Evolutionary conservation across 2,888 invertebrate species (phyloP).

Genomic region (Bhutanitis thaidina): DNA sequence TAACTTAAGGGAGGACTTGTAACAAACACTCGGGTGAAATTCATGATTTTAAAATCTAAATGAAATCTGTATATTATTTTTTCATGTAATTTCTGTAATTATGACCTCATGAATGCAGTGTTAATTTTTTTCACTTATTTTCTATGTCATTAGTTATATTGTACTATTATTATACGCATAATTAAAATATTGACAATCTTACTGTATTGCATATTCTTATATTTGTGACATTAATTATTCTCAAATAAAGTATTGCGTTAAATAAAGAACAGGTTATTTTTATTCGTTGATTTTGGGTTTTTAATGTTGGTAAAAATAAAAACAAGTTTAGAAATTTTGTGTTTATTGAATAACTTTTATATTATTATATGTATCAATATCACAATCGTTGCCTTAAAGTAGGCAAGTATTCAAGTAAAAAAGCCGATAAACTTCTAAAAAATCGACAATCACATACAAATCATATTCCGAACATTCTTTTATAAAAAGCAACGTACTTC

Average conservation of each 20-base stretch:
- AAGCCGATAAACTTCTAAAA: conserved; percentile 65
- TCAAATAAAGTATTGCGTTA: conserved; percentile 76
- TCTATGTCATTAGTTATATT: conserved; percentile 33
- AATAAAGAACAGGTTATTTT: conserved; percentile 15
- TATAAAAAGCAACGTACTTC: conserved; percentile 22
- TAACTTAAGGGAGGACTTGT: too few relatives aligned
- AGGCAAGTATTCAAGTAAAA: conserved; percentile 72
- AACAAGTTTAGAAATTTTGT: conserved; percentile 60
- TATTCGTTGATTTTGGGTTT: neutral
- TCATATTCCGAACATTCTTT: conserved; percentile 18
- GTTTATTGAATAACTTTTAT: conserved; percentile 74
- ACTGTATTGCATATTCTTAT: conserved; percentile 60
- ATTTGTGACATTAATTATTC: conserved; percentile 67
- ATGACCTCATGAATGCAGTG: neutral
- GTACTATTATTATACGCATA: conserved; percentile 51
- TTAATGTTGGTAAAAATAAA: conserved; percentile 29
- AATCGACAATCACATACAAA: conserved; percentile 32
- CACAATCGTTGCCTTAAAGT: conserved; percentile 64
- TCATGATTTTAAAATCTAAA: neutral
- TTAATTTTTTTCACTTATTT: neutral
- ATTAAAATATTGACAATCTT: conserved; percentile 67
- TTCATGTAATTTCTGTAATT: neutral
- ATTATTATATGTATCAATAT: conserved; percentile 61
- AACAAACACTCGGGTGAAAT: neutral
- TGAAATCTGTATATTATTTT: neutral